Conservation (phyloP, 1,140 invertebrate species). For the Ruditapes philippinarum region DNA sequence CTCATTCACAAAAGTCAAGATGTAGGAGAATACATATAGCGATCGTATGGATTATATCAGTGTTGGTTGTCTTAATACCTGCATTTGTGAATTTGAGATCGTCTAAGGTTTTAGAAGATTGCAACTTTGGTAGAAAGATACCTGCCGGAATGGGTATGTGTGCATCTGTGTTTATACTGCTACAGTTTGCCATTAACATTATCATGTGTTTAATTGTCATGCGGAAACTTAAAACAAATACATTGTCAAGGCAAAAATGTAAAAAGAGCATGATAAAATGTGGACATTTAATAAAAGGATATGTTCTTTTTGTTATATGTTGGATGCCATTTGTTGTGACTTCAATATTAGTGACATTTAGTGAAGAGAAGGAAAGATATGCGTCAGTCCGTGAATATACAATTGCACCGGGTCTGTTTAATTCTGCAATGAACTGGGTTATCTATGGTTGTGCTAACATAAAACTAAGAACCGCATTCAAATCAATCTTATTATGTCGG, state of each 20-base stretch:
- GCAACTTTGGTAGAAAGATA: not conserved
- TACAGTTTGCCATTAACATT: not conserved
- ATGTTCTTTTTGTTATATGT: conserved; percentile 13
- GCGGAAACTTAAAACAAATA: not conserved
- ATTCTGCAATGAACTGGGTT: conserved; percentile 51
- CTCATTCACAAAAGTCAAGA: not conserved
- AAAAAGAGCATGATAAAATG: not conserved
- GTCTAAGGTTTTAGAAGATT: not conserved
- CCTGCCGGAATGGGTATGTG: not conserved
- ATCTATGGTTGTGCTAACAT: conserved; percentile 39
- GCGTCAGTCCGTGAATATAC: not conserved
- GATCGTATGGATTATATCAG: not conserved
- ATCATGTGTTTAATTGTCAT: not conserved
- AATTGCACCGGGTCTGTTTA: not conserved
- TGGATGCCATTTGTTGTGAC: conserved; percentile 12
- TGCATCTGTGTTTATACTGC: not conserved
- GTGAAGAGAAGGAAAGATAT: not conserved
- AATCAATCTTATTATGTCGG: conserved; percentile 3
- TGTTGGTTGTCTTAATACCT: not conserved
- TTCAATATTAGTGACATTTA: not conserved
- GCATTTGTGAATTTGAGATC: not conserved
- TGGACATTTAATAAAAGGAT: conserved; percentile 17
- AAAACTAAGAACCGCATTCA: not conserved
- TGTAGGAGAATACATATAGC: not conserved
- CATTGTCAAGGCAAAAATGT: not conserved